Percentiles rank a stretch among this genome's conserved stretches.
These are phyloP conservation scores for Berghia stephanieae DNA, from an alignment of 1,140 invertebrate genomes.

Conservation along the genomic window DNA sequence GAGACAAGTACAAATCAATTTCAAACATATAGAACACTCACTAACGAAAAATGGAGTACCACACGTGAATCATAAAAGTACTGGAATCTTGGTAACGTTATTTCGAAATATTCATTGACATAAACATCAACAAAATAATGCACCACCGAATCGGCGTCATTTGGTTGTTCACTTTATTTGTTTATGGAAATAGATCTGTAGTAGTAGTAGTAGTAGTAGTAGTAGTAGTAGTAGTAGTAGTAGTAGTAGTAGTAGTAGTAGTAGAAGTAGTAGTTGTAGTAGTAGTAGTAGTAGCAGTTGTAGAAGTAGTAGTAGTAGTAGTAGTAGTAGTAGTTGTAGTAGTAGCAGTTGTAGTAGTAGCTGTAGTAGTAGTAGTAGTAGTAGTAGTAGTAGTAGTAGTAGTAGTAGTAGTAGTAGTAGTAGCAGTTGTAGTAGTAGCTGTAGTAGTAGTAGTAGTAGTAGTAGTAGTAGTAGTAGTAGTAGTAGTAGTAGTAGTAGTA, in stretches of 20 bases:
- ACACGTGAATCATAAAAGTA: too few species aligned
- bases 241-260: slow-evolving; percentile 16
- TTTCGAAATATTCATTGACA: too few species aligned
- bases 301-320: slow-evolving; percentile 12
- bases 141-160: too few species aligned
- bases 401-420: slow-evolving; percentile 11
- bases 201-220: slow-evolving; percentile 21
- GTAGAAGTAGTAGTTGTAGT: slow-evolving; percentile 19
- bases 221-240: slow-evolving; percentile 18
- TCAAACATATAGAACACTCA: neutral
- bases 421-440: neutral
- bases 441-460: slow-evolving; percentile 21
- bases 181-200: too few species aligned
- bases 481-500: neutral
- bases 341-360: slow-evolving; percentile 5
- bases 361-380: neutral
- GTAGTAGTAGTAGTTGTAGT: slow-evolving; percentile 4
- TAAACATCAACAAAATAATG: neutral
- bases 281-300: neutral
- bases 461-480: neutral
- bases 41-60: too few species aligned
- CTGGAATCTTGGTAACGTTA: too few species aligned
- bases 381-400: neutral
- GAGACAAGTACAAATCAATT: too few species aligned
- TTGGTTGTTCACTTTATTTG: too few species aligned